phyloP scores from a whole-genome alignment of 1,140 invertebrate species.

The Scaptomyza pallida region DNA sequence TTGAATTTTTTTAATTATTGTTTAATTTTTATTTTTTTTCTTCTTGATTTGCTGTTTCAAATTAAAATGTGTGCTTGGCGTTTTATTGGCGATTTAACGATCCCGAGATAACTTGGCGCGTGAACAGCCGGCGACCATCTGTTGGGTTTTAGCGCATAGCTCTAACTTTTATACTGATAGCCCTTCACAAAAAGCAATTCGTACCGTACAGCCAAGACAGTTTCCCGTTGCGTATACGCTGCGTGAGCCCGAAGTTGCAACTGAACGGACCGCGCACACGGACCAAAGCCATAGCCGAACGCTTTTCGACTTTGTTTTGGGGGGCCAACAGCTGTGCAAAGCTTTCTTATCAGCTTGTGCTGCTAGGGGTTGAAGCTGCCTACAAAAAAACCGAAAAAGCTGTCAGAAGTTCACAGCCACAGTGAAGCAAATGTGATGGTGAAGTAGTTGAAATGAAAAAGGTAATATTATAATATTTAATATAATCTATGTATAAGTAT shows the following conservation, averaged over 20 bases:
- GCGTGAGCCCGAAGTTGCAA: slow-evolving; percentile 60
- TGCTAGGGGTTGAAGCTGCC: slow-evolving; percentile 50
- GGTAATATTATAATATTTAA: no score
- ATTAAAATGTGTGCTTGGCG: slow-evolving; percentile 45
- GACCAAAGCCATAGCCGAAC: slow-evolving; percentile 28
- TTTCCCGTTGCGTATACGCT: slow-evolving; percentile 72
- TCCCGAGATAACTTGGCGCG: slow-evolving; percentile 70
- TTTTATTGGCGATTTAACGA: slow-evolving; percentile 40
- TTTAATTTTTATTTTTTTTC: slow-evolving; percentile 26
- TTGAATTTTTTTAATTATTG: slow-evolving; percentile 11
- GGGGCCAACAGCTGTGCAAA: slow-evolving; percentile 64
- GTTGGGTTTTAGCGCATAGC: slow-evolving; percentile 63
- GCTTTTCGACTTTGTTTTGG: slow-evolving; percentile 64
- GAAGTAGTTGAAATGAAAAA: no score
- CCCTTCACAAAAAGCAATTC: slow-evolving; percentile 11
- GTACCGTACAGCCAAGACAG: background rate
- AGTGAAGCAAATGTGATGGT: slow-evolving; percentile 30
- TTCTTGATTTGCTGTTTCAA: no score
- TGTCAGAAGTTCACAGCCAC: slow-evolving; percentile 34
- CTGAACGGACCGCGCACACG: slow-evolving; percentile 51
- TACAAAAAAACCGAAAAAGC: slow-evolving; percentile 47
- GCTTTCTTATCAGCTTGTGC: slow-evolving; percentile 71
- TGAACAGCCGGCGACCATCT: slow-evolving; percentile 77
- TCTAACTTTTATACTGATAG: slow-evolving; percentile 60
- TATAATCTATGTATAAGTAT: no score